Percentiles rank a stretch among this genome's conserved stretches.
Evolutionary conservation across 2,888 invertebrate genomes (phyloP).

Genomic region (Cantharis rustica): DNA sequence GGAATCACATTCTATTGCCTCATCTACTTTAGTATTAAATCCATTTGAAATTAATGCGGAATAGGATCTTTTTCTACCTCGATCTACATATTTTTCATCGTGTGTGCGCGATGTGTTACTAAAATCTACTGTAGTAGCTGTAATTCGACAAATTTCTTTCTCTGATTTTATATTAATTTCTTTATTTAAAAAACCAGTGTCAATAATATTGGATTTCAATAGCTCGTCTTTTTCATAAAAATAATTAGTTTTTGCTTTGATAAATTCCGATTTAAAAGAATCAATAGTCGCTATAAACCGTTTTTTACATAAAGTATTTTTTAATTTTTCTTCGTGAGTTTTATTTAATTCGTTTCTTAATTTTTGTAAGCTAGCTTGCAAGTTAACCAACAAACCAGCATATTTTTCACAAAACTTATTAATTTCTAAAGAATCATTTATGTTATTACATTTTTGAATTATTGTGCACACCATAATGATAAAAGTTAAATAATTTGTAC

Average conservation of each 20-base stretch:
- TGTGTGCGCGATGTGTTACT: slow-evolving; percentile 44
- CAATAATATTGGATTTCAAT: slow-evolving; percentile 45
- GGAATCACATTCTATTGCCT: slow-evolving; percentile 44
- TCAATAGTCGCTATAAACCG: slow-evolving; percentile 31
- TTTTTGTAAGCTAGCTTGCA: slow-evolving; percentile 35
- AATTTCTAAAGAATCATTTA: slow-evolving; percentile 54
- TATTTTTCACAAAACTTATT: slow-evolving; percentile 42
- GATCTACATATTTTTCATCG: slow-evolving; percentile 52
- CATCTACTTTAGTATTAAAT: slow-evolving; percentile 33
- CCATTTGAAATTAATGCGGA: slow-evolving; percentile 30
- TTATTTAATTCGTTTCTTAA: slow-evolving; percentile 45
- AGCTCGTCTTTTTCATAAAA: slow-evolving; percentile 47
- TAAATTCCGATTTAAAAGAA: slow-evolving; percentile 53
- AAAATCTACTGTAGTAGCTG: slow-evolving; percentile 52
- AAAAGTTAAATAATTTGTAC: slow-evolving; percentile 61
- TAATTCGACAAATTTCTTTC: slow-evolving; percentile 36
- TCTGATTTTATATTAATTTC: slow-evolving; percentile 34
- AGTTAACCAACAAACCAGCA: slow-evolving; percentile 38
- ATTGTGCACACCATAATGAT: slow-evolving; percentile 68
- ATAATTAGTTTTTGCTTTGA: slow-evolving; percentile 46
- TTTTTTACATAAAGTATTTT: slow-evolving; percentile 42
- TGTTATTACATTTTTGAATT: slow-evolving; percentile 62
- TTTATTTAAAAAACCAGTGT: not conserved
- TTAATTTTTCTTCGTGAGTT: slow-evolving; percentile 46
- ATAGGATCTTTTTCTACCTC: slow-evolving; percentile 27